A percentile compares a stretch with the other conserved stretches of the same genome.
Evolutionary conservation across 37 sponge, comb jelly and placozoan genomes (phyloP).

Genomic region (Agelas oroides): DNA sequence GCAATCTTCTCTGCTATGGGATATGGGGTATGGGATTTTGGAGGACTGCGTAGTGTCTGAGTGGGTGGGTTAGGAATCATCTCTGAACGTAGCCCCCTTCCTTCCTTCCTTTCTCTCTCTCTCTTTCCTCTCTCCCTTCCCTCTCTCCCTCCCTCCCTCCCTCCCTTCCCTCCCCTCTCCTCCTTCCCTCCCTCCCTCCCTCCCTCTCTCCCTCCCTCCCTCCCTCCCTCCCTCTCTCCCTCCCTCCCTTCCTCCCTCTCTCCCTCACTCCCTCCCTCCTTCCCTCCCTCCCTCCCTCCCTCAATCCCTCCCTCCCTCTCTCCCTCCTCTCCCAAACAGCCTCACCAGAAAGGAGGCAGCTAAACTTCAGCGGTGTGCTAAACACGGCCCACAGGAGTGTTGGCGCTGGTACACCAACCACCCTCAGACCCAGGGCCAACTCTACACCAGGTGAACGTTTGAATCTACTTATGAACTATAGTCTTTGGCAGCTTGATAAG

Average conservation of each 20-base stretch:
- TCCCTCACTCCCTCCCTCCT: background rate
- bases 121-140: too few species aligned
- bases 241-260: background rate
- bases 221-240: background rate
- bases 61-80: too few species aligned
- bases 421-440: background rate
- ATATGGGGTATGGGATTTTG: too few species aligned
- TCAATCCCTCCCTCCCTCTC: too few species aligned
- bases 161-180: too few species aligned
- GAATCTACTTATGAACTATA: too few species aligned
- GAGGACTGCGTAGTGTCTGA: too few species aligned
- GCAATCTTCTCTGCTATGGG: too few species aligned
- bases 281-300: background rate
- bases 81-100: constrained; percentile 13
- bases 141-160: too few species aligned
- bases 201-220: background rate
- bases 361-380: constrained; percentile 52
- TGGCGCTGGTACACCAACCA: background rate
- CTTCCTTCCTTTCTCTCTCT: too few species aligned
- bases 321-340: background rate
- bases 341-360: constrained; percentile 46
- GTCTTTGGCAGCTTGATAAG: too few species aligned
- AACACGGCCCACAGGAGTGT: background rate
- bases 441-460: background rate
- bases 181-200: too few species aligned